Percentiles rank a stretch among this genome's conserved stretches.
Evolutionary conservation across 2,113 vertebrate genomes (phyloP).

Genomic region (Prionailurus bengalensis): DNA sequence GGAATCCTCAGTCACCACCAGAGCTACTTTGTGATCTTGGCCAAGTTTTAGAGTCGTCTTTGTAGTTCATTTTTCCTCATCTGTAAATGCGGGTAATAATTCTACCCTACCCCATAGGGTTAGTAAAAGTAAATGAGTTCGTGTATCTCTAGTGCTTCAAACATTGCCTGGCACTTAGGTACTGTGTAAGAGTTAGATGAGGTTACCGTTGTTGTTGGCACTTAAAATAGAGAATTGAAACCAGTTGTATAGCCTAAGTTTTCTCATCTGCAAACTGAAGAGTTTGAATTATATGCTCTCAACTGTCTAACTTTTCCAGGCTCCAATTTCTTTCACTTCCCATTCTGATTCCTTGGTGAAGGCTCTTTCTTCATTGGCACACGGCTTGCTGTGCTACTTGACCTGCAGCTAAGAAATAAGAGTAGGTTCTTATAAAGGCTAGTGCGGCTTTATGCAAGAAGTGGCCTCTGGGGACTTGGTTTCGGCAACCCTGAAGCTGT

Average conservation of each 20-base stretch:
- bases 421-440: slow-evolving; percentile 21
- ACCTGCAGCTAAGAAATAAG: slow-evolving; percentile 61
- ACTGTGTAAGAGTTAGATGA: background rate
- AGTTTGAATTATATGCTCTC: slow-evolving; percentile 33
- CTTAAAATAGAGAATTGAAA: slow-evolving; percentile 45
- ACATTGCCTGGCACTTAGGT: background rate
- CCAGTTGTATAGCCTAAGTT: background rate
- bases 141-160: background rate
- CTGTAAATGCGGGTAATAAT: background rate
- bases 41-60: background rate
- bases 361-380: background rate
- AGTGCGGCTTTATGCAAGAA: background rate
- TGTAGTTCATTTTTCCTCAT: slow-evolving; percentile 34
- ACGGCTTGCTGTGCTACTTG: background rate
- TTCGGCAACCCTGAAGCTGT: background rate
- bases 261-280: slow-evolving; percentile 15
- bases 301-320: background rate
- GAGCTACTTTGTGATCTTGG: background rate
- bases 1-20: background rate
- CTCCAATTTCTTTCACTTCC: background rate
- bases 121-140: background rate
- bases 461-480: background rate
- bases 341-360: background rate
- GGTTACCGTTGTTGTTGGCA: background rate
- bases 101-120: background rate